Evolutionary conservation across 2,797 vertebrate genomes (phyloP).

Genomic region (Xyrichtys novacula): DNA sequence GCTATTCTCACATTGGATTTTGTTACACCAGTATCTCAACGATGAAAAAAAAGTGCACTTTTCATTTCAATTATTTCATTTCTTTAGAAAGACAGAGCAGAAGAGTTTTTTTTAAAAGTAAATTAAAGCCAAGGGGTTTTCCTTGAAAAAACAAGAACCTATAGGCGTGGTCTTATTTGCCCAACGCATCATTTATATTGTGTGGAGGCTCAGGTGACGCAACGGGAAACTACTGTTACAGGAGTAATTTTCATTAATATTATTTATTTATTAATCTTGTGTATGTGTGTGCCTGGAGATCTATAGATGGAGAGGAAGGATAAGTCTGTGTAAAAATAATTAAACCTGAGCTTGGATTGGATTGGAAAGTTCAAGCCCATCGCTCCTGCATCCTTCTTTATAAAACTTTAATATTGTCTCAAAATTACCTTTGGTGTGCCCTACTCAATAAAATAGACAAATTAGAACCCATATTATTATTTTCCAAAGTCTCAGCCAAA

Average conservation of each 20-base stretch:
- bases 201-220: constrained; percentile 4
- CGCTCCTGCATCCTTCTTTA: not conserved
- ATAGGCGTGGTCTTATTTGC: constrained; percentile 27
- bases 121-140: constrained; percentile 26
- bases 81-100: no score
- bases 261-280: not conserved
- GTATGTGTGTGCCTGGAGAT: not conserved
- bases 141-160: constrained; percentile 33
- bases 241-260: not conserved
- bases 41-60: no score
- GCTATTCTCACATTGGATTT: no score
- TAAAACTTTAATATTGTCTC: not conserved
- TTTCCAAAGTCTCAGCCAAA: not conserved
- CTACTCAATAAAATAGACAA: not conserved
- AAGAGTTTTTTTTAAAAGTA: no score
- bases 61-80: no score
- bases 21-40: no score
- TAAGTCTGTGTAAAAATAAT: not conserved
- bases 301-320: not conserved
- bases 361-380: not conserved
- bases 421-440: not conserved
- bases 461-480: not conserved
- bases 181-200: not conserved
- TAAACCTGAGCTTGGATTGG: not conserved
- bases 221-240: not conserved